Evolutionary conservation across 2,113 vertebrate species (phyloP), one percentile per base, ranked within the genome.

Genomic region (Macrotus californicus): DNA sequence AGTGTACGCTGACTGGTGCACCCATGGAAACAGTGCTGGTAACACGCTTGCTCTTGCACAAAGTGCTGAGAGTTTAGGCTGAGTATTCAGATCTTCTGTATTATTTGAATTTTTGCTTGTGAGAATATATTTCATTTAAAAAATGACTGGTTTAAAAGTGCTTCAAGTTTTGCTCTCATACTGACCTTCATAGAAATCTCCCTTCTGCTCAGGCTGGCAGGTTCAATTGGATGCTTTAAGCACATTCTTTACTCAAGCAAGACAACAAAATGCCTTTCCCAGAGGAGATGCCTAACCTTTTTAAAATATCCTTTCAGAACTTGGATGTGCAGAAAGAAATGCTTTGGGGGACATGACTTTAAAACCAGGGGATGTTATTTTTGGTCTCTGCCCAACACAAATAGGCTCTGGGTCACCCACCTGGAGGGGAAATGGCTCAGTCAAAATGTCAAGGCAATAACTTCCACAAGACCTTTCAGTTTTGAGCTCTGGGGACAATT

Each of bases 361-460:
- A 81, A 94, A 85, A 91, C 56, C 81, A 84, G 52, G 52, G 79
- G 50, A 75, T 82, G 84, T 81, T 95, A 96, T 96, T 96, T 97
- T 91, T 93, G 79, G 93, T 94, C 81, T 94, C 61, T 91, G 61
- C 59, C 91, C 89, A 91, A 70, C 31, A 70, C 36, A 87, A 67
- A 61, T n/a, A 88, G 72, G 94, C 82, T 59, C 80, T 94, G 73
- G 96, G 96, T 97, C 96, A 97, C 88, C 81, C 92, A 88, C 84
- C 96, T 97, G 70, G 87, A 97, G 95, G 96, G 76, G 59, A 93
- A 97, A 96, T 61, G 80, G 91, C 91, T 96, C 96, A 84, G 83
- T 96, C 95, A 87, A 97, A 97, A 97, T 97, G 96, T 97, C 96
- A 97, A 66, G 90, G 80, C 93, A 93, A 95, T 97, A 94, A 96